Evolutionary conservation across 1,140 invertebrate species (phyloP).

Genomic region (Drosophila insularis): DNA sequence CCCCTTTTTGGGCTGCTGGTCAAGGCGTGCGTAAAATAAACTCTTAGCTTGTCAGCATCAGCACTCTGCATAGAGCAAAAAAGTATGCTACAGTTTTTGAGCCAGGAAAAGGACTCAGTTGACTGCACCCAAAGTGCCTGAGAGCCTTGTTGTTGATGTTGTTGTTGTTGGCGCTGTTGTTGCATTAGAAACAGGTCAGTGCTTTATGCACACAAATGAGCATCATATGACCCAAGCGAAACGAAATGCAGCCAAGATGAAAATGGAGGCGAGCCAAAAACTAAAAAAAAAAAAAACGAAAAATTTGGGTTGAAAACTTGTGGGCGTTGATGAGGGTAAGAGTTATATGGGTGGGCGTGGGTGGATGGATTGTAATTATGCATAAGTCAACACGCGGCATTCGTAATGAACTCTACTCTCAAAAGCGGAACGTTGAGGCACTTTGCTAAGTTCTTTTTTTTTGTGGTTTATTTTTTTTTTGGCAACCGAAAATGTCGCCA

Average conservation of each 20-base stretch:
- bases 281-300: neutral
- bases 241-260: constrained; percentile 18
- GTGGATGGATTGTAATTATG: constrained; percentile 71
- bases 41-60: constrained; percentile 33
- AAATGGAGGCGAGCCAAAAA: constrained; percentile 9
- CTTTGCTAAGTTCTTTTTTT: constrained; percentile 57
- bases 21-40: constrained; percentile 56
- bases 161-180: constrained; percentile 25
- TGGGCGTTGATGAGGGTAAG: neutral
- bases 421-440: constrained; percentile 60
- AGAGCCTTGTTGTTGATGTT: constrained; percentile 20
- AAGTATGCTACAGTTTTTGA: constrained; percentile 46
- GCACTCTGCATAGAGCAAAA: constrained; percentile 30
- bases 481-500: constrained; percentile 76
- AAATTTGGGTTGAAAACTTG: neutral
- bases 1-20: constrained; percentile 29
- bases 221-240: constrained; percentile 67
- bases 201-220: constrained; percentile 75
- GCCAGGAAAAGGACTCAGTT: constrained; percentile 39
- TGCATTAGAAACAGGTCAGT: constrained; percentile 77
- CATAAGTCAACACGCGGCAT: constrained; percentile 79
- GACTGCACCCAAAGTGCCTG: constrained; percentile 65
- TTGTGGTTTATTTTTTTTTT: constrained; percentile 39
- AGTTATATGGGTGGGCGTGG: constrained; percentile 5
- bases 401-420: constrained; percentile 75